Evolutionary conservation across 1,140 invertebrate genomes (phyloP), one percentile per base, ranked within the genome.

Genomic region (Brachionus asplanchnoidis): DNA sequence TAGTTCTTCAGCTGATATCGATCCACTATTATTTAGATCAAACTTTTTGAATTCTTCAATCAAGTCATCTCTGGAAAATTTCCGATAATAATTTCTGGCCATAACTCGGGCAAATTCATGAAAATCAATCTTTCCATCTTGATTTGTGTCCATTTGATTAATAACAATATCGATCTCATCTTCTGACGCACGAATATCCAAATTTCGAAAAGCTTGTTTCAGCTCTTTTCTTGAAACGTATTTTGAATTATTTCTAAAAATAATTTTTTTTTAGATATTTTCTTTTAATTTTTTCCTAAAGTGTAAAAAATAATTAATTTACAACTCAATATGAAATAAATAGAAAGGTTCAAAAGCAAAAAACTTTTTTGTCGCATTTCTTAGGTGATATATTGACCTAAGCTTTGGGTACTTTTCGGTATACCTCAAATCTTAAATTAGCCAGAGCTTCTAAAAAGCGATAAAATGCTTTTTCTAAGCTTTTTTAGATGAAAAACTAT

Each of bases 111-210:
- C 79, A 44, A 1, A 82, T 46, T 82, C 79, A 3, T 82, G 12
- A 65, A 82, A 82, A 11, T 65, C 53, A 65, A 82, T 65, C 28
- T 65, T 82, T 11, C 79, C 79, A 46, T 82, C 79, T 4, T 82
- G 11, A 44, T 82, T 82, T 23, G 79, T 44, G 17, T 82, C 79
- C 79, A 82, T 82, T 65, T 82, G 79, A 82, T 82, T 82, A 9
- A 82, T 42, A 65, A 82, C n/a, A 12, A 65, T 36, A 9, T 82
- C 79, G 0, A 82, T 82, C 26, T 82, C 79, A n/a, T 65, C 53
- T 46, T 82, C 79, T 40, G 79, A 65, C 40, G 53, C 79, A 23
- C 79, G 20, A 44, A 82, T 82, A 32, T 82, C 79, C 12, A 82
- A 82, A 36, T 36, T 46, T n/a, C 11, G n/a, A 36, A 82, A 82